Evolutionary conservation across 2,797 vertebrate species (phyloP).

Genomic region (Gadopsis marmoratus): DNA sequence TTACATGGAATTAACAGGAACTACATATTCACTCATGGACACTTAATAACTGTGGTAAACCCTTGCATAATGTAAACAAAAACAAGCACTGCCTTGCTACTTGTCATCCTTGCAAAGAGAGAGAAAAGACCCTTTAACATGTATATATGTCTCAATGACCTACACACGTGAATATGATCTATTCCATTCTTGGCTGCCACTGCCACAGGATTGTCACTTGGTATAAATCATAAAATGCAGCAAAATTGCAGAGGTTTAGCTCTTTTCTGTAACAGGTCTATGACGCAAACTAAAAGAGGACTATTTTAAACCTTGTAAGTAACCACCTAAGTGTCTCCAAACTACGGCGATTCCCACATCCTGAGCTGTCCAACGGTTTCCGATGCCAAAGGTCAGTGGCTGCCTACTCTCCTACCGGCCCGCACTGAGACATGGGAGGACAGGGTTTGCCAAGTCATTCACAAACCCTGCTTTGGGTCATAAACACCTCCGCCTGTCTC

Average conservation of each 20-base stretch:
- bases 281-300: constrained; percentile 13
- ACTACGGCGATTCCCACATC: constrained; percentile 65
- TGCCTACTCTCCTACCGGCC: constrained; percentile 71
- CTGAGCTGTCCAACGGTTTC: constrained; percentile 76
- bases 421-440: constrained; percentile 68
- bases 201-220: neutral
- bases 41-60: too few species aligned
- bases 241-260: neutral
- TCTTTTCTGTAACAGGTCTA: constrained; percentile 2
- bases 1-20: neutral
- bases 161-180: constrained; percentile 4
- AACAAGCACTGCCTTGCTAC: too few species aligned
- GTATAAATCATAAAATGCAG: constrained; percentile 13
- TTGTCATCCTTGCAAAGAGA: neutral
- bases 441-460: constrained; percentile 73
- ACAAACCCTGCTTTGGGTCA: constrained; percentile 76
- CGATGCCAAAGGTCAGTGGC: constrained; percentile 80
- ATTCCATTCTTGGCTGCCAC: neutral
- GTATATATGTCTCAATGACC: neutral
- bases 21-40: neutral
- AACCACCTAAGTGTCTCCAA: constrained; percentile 18
- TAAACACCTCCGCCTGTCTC: constrained; percentile 78
- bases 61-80: too few species aligned
- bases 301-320: constrained; percentile 29
- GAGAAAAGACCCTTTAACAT: neutral